Evolutionary conservation across 2,888 invertebrate species (phyloP).

Genomic region (Agriopis aurantiaria): DNA sequence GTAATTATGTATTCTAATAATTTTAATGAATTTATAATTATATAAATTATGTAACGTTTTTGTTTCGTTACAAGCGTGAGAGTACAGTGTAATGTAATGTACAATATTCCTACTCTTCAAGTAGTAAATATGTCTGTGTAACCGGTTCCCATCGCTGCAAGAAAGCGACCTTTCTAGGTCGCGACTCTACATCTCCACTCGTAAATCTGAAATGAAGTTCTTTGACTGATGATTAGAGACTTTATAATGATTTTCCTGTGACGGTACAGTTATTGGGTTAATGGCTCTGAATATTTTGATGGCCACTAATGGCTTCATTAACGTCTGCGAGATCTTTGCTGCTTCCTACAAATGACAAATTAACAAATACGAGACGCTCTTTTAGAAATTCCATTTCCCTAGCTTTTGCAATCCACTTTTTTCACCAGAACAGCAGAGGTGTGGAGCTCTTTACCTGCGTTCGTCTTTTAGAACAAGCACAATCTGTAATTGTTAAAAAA

Average conservation of each 20-base stretch:
- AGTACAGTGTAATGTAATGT: conserved; percentile 6
- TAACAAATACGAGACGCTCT: not conserved
- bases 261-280: conserved; percentile 28
- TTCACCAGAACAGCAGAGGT: no score
- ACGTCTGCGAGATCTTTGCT: conserved; percentile 3
- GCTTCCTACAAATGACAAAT: conserved; percentile 10
- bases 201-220: conserved; percentile 56
- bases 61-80: no score
- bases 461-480: no score
- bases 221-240: conserved; percentile 37
- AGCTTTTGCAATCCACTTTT: no score
- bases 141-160: conserved; percentile 36
- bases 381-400: no score
- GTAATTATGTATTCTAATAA: no score
- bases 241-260: conserved; percentile 25
- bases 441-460: no score
- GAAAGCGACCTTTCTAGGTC: conserved; percentile 68
- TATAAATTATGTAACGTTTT: no score
- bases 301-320: conserved; percentile 22
- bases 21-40: no score
- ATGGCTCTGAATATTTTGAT: conserved; percentile 22
- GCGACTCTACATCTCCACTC: conserved; percentile 46
- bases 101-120: conserved; percentile 17
- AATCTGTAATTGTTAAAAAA: no score
- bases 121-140: conserved; percentile 31